Percentiles rank a stretch among this genome's conserved stretches.
phyloP scores from a whole-genome alignment of 2,888 invertebrate genomes.

The Xylocampa areola region DNA sequence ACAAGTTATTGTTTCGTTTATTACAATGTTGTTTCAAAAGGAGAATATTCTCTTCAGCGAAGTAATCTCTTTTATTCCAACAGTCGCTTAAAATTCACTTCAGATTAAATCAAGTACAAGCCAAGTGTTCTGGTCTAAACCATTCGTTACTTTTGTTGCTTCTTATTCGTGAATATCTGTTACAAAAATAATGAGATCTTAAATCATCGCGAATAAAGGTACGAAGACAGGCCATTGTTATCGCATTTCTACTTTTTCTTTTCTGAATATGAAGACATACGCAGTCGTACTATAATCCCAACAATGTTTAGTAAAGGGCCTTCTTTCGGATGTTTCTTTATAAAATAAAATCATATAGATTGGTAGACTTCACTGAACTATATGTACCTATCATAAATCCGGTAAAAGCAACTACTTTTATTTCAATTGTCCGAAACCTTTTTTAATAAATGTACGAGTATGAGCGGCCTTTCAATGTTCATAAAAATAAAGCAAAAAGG shows the following conservation, averaged over 20 bases:
- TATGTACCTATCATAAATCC: conserved; percentile 15
- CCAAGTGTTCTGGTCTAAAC: conserved; percentile 5
- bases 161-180: conserved; percentile 22
- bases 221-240: conserved; percentile 24
- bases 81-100: conserved; percentile 4
- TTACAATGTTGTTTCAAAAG: not conserved
- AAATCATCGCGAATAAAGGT: conserved; percentile 29
- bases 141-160: conserved; percentile 8
- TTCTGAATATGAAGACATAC: conserved; percentile 4
- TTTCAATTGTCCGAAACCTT: conserved; percentile 24
- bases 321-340: not conserved
- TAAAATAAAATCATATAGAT: not conserved
- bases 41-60: not conserved
- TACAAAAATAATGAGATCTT: conserved; percentile 47
- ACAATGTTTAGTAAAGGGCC: conserved; percentile 4
- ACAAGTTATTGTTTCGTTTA: conserved; percentile 32
- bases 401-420: conserved; percentile 27
- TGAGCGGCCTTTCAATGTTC: conserved; percentile 19
- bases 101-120: conserved; percentile 9
- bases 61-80: conserved; percentile 7
- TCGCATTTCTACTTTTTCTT: conserved; percentile 14
- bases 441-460: conserved; percentile 33
- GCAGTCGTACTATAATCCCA: not conserved
- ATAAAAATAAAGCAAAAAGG: conserved; percentile 30
- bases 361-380: conserved; percentile 7